Conservation (phyloP, 2,888 invertebrate species). For the Epiblema foenella region DNA sequence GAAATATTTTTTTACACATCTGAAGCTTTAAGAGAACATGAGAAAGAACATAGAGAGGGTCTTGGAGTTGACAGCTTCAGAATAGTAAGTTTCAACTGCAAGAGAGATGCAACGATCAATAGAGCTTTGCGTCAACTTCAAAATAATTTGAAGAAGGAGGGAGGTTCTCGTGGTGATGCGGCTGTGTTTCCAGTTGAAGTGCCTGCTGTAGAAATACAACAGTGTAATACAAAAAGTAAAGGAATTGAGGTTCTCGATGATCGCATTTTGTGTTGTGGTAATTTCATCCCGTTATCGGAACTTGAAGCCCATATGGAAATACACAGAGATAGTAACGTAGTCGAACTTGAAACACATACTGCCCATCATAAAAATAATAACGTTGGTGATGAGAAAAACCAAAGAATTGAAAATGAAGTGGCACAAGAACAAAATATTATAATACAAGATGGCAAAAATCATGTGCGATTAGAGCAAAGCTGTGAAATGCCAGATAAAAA, state of each 20-base stretch:
- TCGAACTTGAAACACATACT: not conserved
- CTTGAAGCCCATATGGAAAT: not conserved
- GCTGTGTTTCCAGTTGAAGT: not conserved
- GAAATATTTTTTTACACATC: not conserved
- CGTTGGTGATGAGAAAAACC: not conserved
- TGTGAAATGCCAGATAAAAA: not conserved
- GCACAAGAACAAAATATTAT: not conserved
- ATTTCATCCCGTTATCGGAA: not conserved
- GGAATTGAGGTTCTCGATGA: not conserved
- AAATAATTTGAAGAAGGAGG: not conserved
- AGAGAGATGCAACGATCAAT: not conserved
- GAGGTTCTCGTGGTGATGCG: not conserved
- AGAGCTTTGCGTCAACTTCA: slow-evolving; percentile 4
- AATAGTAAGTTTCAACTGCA: not conserved
- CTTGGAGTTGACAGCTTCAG: not conserved
- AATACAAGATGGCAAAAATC: not conserved
- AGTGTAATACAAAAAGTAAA: not conserved
- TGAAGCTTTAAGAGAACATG: slow-evolving; percentile 6
- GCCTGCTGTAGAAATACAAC: not conserved
- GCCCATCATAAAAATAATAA: too few species aligned
- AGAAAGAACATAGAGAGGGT: not conserved
- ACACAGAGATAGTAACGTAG: not conserved
- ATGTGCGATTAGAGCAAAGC: not conserved
- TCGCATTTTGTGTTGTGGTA: not conserved
- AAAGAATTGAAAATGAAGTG: not conserved